phyloP scores from a whole-genome alignment of 2,113 vertebrate species.

The Eonycteris spelaea region DNA sequence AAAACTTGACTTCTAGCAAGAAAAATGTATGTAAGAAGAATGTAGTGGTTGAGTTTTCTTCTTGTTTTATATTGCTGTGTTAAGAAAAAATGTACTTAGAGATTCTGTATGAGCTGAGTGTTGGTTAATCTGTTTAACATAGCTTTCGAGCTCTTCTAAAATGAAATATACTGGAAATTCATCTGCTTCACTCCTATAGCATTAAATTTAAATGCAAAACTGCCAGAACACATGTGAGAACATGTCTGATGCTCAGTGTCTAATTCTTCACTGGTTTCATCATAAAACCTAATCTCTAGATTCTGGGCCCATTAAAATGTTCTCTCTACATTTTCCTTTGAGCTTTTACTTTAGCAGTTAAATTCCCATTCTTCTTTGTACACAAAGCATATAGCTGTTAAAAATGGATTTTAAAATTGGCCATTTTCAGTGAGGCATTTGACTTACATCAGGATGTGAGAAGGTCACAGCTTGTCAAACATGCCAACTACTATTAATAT shows the following conservation, averaged over 20 bases:
- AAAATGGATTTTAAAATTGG: slow-evolving; percentile 8
- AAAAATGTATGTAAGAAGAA: not conserved
- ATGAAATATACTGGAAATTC: not conserved
- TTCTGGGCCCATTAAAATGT: not conserved
- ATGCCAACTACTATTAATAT: slow-evolving; percentile 25
- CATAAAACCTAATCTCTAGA: slow-evolving; percentile 30
- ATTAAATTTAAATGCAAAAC: slow-evolving; percentile 52
- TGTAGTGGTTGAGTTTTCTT: not conserved
- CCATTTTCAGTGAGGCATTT: slow-evolving; percentile 2
- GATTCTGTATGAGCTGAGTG: not conserved
- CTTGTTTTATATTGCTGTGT: not conserved
- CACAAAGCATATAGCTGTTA: not conserved
- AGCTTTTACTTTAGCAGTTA: not conserved
- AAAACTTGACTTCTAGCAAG: not conserved
- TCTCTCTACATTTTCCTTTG: slow-evolving; percentile 20
- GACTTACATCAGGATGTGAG: not conserved
- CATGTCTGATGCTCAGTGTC: not conserved
- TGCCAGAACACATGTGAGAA: not conserved
- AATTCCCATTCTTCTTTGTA: slow-evolving; percentile 6
- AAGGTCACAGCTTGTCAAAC: slow-evolving; percentile 35
- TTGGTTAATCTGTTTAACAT: not conserved
- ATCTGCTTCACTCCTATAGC: not conserved
- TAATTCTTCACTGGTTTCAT: slow-evolving; percentile 13
- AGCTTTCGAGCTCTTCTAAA: not conserved
- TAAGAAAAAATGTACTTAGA: not conserved